Conservation (phyloP, 2,113 vertebrate genomes). For the Dromaius novaehollandiae region DNA sequence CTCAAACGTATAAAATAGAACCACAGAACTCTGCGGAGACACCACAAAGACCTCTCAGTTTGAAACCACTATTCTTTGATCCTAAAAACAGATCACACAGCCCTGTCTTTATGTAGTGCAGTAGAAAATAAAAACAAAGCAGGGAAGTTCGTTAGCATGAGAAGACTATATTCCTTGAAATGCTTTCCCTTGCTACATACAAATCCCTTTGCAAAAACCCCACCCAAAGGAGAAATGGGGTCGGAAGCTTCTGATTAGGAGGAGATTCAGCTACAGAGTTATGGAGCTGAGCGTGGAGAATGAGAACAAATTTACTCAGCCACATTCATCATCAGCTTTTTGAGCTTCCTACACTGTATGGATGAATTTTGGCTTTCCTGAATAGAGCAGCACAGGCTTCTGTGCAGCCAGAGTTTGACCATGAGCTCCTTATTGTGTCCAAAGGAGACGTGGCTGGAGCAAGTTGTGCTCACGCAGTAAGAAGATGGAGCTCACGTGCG, state of each 20-base stretch:
- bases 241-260: not conserved
- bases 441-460: not conserved
- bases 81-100: not conserved
- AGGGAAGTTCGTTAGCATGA: not conserved
- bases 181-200: not conserved
- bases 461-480: not conserved
- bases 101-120: not conserved
- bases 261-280: not conserved
- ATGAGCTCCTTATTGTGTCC: not conserved
- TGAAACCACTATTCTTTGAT: not conserved
- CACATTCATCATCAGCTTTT: not conserved
- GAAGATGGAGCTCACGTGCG: rapidly evolving
- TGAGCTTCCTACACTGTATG: not conserved
- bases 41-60: not conserved
- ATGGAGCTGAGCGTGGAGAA: not conserved
- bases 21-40: not conserved
- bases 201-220: not conserved
- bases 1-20: not conserved
- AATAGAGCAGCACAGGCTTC: not conserved
- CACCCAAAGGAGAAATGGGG: rapidly evolving
- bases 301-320: not conserved
- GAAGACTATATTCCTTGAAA: not conserved
- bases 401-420: not conserved
- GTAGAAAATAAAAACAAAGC: not conserved
- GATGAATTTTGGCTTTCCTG: not conserved